Conservation (phyloP, 2,113 vertebrate genomes). For the Rhinopomastus cyanomelas region DNA sequence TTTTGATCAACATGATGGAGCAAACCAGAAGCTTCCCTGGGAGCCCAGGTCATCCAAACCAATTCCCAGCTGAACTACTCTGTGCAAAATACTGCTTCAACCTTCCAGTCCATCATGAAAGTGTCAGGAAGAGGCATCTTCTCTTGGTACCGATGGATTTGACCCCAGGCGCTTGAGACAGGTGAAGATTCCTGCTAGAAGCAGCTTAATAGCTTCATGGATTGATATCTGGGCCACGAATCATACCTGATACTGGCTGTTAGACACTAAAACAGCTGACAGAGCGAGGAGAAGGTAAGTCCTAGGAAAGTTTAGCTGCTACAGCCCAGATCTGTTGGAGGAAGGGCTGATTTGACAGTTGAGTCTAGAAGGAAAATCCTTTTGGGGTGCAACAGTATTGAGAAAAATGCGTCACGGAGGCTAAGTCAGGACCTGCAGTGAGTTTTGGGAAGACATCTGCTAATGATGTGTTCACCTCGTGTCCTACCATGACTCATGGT, state of each 20-base stretch:
- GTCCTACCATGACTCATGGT: not conserved
- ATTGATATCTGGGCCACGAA: not conserved
- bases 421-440: not conserved
- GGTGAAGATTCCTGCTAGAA: not conserved
- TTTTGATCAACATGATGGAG: not conserved
- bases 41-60: not conserved
- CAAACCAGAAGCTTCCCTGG: not conserved
- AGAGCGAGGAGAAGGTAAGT: not conserved
- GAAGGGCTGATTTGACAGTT: not conserved
- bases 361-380: not conserved
- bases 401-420: not conserved
- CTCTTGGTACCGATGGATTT: not conserved
- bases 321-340: not conserved
- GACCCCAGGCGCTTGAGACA: not conserved
- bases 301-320: not conserved
- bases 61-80: not conserved
- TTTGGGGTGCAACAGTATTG: not conserved
- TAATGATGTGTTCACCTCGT: accelerated
- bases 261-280: not conserved
- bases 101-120: not conserved
- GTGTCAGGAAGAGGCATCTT: not conserved
- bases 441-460: not conserved
- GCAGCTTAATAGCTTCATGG: not conserved
- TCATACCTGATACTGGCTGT: not conserved
- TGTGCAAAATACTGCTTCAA: not conserved